Evolutionary conservation across 1,140 invertebrate species (phyloP), one percentile per base, ranked within the genome.

Genomic region (Chymomyza costata): DNA sequence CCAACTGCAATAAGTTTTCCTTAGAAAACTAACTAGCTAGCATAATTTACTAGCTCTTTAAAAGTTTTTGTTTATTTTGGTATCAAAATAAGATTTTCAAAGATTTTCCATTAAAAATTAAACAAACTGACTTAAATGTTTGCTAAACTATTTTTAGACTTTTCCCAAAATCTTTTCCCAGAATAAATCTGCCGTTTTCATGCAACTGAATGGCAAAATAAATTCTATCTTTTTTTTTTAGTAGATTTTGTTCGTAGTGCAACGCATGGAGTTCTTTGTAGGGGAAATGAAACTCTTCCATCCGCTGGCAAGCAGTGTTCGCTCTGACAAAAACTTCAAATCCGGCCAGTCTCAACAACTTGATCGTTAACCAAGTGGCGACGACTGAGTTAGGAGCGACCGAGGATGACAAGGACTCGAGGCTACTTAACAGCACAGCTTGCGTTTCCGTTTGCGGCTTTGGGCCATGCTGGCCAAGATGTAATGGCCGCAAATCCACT

Each of bases 401-500:
- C 30, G 11, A 3, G 31, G 50, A 50, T n/a, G n/a, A n/a, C 51
- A 31, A 37, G 30, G 60, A 43, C 71, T 78, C 40, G 62, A 51
- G 62, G 67, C 71, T 76, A 71, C 66, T 76, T 78, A 78, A 58
- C 62, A 60, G 45, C 54, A 56, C 71, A 78, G 71, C 65, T 69
- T 59, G 71, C 39, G 38, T 50, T 78, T 76, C 71, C 71, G 71
- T 40, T n/a, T 48, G 50, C 41, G 37, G 6, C 19, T 15, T 25
- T 28, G 11, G 5, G 30, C 13, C 40, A 43, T 14, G 40, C 25
- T 43, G 40, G 21, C 39, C 64, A 74, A 74, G 70, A 74, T 76
- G 71, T 48, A 71, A 70, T 70, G 71, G 62, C 62, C 69, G 65
- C 66, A 76, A 74, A 69, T 70, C 71, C 71, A 70, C 62, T 78